These are phyloP conservation scores for Lophius americanus DNA, from an alignment of 2,797 vertebrate species.

Conservation along the genomic window DNA sequence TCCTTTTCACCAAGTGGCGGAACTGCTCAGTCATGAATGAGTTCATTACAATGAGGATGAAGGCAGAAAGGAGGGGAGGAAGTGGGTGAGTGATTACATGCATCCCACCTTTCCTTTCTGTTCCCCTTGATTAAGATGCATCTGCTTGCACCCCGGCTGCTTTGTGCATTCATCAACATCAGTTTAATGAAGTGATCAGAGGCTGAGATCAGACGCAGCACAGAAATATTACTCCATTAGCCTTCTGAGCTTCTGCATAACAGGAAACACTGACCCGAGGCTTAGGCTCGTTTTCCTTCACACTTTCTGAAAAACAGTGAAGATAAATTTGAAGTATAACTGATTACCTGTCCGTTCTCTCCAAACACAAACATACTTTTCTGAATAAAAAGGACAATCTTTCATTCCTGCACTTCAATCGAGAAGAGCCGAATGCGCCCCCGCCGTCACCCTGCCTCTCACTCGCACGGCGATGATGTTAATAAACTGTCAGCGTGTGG, in stretches of 20 bases:
- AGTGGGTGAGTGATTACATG: constrained; percentile 61
- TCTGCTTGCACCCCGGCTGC: constrained; percentile 47
- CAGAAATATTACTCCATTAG: constrained; percentile 71
- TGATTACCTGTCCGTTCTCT: constrained; percentile 52
- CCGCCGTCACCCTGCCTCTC: constrained; percentile 19
- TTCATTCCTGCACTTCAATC: constrained; percentile 69
- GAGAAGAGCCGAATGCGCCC: constrained; percentile 30
- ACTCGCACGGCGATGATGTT: constrained; percentile 65
- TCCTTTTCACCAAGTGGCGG: constrained; percentile 21
- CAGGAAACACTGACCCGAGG: constrained; percentile 58
- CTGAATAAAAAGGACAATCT: constrained; percentile 52
- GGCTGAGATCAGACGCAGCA: constrained; percentile 67
- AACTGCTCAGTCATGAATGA: constrained; percentile 54
- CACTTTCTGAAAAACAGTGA: constrained; percentile 18
- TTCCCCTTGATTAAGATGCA: constrained; percentile 67
- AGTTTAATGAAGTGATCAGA: constrained; percentile 77
- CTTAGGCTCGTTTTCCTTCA: constrained; percentile 26
- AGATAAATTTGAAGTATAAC: constrained; percentile 50
- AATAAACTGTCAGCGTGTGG: constrained; percentile 78
- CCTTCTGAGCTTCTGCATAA: constrained; percentile 45
- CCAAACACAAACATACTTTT: constrained; percentile 41
- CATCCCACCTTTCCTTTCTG: constrained; percentile 56
- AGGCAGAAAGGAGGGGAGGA: constrained; percentile 39
- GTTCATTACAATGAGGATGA: constrained; percentile 52
- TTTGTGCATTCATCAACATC: constrained; percentile 71